phyloP scores from a whole-genome alignment of 2,113 vertebrate genomes.

The Cromileptes altivelis region DNA sequence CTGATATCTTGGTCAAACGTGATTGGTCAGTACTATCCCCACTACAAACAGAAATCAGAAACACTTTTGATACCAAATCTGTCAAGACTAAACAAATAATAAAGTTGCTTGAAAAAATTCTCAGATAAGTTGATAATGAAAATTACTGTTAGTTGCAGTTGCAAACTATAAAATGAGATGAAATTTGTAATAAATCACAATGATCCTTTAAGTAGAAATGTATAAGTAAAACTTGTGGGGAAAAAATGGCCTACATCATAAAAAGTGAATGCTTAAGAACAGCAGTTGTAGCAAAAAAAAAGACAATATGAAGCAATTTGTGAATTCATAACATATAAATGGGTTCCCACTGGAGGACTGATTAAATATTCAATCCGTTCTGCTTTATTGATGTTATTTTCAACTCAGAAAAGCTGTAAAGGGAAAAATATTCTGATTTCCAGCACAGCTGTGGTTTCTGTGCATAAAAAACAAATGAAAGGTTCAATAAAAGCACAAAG shows the following conservation, averaged over 20 bases:
- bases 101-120: neutral
- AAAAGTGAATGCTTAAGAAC: constrained; percentile 1
- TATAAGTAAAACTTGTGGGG: neutral
- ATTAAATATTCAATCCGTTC: constrained; percentile 53
- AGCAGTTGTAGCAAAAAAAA: neutral
- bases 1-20: no score
- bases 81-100: neutral
- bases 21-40: no score
- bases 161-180: neutral
- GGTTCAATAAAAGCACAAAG: neutral
- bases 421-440: constrained; percentile 1
- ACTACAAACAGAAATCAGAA: no score
- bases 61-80: no score
- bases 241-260: constrained; percentile 17
- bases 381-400: constrained; percentile 36
- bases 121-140: neutral
- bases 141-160: neutral
- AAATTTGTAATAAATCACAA: neutral
- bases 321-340: constrained; percentile 18
- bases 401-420: constrained; percentile 2
- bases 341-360: constrained; percentile 15
- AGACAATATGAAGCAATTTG: constrained; percentile 32
- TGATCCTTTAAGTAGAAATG: neutral
- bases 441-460: neutral
- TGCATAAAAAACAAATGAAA: neutral